These are phyloP conservation scores for Merops nubicus DNA, from an alignment of 2,113 vertebrate genomes.

Conservation along the genomic window DNA sequence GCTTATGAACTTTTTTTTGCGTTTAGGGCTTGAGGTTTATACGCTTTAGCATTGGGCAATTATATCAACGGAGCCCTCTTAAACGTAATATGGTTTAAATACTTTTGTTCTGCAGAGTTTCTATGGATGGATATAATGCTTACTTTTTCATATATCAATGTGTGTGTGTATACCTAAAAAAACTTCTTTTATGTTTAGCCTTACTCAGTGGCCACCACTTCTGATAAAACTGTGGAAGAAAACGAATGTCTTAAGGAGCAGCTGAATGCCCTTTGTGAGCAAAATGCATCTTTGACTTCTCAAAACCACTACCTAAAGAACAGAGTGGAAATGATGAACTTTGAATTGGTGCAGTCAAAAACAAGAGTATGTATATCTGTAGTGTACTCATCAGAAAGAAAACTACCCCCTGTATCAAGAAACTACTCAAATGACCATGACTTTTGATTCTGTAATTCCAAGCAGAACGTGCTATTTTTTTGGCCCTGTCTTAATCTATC, in stretches of 20 bases:
- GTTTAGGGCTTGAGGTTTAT: neutral
- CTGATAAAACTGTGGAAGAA: slow-evolving; percentile 66
- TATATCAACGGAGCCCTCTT: accelerated
- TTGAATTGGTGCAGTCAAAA: slow-evolving; percentile 78
- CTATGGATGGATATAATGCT: neutral
- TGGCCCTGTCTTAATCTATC: neutral
- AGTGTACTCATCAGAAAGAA: neutral
- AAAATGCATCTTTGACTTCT: slow-evolving; percentile 82
- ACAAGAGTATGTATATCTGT: slow-evolving; percentile 78
- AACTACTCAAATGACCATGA: neutral
- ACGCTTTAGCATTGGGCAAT: accelerated
- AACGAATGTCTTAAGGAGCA: slow-evolving; percentile 75
- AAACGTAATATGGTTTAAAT: neutral
- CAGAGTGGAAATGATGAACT: slow-evolving; percentile 80
- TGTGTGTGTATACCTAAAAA: neutral
- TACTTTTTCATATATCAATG: neutral
- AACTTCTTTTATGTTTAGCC: slow-evolving; percentile 52
- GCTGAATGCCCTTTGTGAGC: slow-evolving; percentile 77
- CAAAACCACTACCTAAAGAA: slow-evolving; percentile 82
- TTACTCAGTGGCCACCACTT: neutral
- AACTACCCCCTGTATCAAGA: neutral
- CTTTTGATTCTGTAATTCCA: neutral
- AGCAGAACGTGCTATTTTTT: neutral
- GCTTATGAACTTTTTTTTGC: neutral
- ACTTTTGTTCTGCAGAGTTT: neutral